phyloP scores from a whole-genome alignment of 2,797 vertebrate genomes.

The Tokudaia muenninki region DNA sequence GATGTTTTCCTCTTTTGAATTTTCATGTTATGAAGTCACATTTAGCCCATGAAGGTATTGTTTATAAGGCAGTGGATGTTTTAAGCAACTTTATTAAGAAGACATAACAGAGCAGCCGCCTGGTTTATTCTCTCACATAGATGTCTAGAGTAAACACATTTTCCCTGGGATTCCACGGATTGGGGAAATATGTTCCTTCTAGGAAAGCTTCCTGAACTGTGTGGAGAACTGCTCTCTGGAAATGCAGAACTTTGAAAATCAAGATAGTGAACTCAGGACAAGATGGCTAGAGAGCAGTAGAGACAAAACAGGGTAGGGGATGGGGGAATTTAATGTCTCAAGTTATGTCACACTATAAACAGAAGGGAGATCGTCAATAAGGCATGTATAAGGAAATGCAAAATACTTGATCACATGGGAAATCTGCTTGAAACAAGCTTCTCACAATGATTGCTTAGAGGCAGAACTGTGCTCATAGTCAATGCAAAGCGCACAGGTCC shows the following conservation, averaged over 20 bases:
- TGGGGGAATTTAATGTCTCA: not conserved
- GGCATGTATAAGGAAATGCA: not conserved
- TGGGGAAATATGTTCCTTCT: not conserved
- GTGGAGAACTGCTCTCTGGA: constrained; percentile 31
- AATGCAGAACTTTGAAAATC: not conserved
- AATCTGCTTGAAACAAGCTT: constrained; percentile 36
- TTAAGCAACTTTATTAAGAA: constrained; percentile 46
- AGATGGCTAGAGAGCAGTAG: not conserved
- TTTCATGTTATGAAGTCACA: constrained; percentile 28
- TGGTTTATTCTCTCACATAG: not conserved
- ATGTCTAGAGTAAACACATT: not conserved
- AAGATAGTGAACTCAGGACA: not conserved
- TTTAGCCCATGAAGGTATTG: not conserved
- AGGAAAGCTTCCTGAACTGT: not conserved
- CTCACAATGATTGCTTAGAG: not conserved
- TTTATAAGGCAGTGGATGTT: not conserved
- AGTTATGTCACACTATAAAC: not conserved
- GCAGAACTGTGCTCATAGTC: not conserved
- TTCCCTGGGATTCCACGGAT: not conserved
- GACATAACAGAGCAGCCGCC: not conserved
- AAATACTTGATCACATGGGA: not conserved
- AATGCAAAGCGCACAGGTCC: not conserved
- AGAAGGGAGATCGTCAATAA: constrained; percentile 12
- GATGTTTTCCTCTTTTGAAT: constrained; percentile 15
- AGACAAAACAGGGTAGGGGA: not conserved